phyloP scores from a whole-genome alignment of 2,888 invertebrate species.

The Eueremaeus valkanovi region DNA sequence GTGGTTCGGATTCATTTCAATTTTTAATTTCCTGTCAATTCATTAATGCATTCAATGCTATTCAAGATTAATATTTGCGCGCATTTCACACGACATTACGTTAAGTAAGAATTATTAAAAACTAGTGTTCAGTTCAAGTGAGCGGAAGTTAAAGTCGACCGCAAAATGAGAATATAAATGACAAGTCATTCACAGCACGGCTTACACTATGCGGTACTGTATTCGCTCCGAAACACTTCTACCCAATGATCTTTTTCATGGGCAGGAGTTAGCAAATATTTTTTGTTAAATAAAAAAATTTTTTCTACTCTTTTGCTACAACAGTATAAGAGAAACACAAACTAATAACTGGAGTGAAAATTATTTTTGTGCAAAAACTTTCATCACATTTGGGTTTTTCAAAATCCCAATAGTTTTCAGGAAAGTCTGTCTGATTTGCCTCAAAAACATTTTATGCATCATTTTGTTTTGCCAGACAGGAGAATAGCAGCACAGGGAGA shows the following conservation, averaged over 20 bases:
- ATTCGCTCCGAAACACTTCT: background rate
- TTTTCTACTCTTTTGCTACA: background rate
- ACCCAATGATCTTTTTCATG: background rate
- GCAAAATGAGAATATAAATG: conserved; percentile 24
- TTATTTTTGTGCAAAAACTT: background rate
- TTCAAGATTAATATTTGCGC: background rate
- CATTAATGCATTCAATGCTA: background rate
- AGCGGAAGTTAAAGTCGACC: conserved; percentile 32
- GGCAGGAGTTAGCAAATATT: background rate
- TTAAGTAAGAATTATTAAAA: conserved; percentile 34
- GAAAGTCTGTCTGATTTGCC: background rate
- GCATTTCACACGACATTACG: conserved; percentile 20
- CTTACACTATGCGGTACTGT: background rate
- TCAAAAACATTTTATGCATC: conserved; percentile 24
- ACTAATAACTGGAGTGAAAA: background rate
- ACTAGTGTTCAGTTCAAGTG: conserved; percentile 7
- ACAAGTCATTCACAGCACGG: conserved; percentile 28
- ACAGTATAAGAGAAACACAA: background rate
- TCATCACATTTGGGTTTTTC: background rate
- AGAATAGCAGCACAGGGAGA: background rate
- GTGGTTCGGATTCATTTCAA: conserved; percentile 3
- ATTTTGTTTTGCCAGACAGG: conserved; percentile 22
- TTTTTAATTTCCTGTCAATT: conserved; percentile 33
- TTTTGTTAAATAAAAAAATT: background rate
- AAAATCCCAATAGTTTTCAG: background rate